Evolutionary conservation across 2,797 vertebrate genomes (phyloP), one percentile per base, ranked within the genome.

Genomic region (Atherinosoma microstoma): DNA sequence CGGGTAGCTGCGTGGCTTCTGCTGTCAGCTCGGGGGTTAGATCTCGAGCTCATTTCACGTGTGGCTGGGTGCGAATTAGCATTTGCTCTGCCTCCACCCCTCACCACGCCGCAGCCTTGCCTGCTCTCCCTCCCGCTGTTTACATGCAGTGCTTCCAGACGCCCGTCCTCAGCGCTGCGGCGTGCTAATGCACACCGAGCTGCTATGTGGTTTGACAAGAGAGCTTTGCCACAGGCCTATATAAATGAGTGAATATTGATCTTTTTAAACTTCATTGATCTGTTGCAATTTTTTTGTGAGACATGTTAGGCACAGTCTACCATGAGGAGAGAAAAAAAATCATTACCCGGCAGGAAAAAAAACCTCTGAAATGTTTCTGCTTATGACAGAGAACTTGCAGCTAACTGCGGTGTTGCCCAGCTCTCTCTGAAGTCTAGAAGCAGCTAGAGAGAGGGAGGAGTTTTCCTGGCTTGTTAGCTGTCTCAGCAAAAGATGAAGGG

Each of bases 41-140:
- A 94, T 92, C 92, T 85, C 58, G 30, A 94, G 92, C 93, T 95
- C 91, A 94, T 94, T 95, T 95, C 94, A 95, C 93, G 91, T 94
- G 92, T 94, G 94, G 92, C 92, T 95, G 93, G 89, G 86, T 94
- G 91, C 88, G 78, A 94, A 94, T 94, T 95, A 94, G 93, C 91
- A 89, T 89, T 91, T 89, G 86, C 91, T 89, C 85, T 84, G 84
- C 89, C 84, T 86, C 82, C 84, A 63, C 85, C 82, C 79, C 79
- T 88, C 81, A 20, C 82, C 84, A 79, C 30, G 67, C 64, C 32
- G 53, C 68, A 78, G 75, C 75, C 83, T 61, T 40, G 67, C 76
- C 73, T 12, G 35, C 62, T 66, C 80, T 70, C 61, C 76, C 80
- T 70, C 84, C 82, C 36, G 16, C 88, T 87, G 87, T 87, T 88